Evolutionary conservation across 2,888 invertebrate species (phyloP).

Genomic region (Xestia rhomboidea): DNA sequence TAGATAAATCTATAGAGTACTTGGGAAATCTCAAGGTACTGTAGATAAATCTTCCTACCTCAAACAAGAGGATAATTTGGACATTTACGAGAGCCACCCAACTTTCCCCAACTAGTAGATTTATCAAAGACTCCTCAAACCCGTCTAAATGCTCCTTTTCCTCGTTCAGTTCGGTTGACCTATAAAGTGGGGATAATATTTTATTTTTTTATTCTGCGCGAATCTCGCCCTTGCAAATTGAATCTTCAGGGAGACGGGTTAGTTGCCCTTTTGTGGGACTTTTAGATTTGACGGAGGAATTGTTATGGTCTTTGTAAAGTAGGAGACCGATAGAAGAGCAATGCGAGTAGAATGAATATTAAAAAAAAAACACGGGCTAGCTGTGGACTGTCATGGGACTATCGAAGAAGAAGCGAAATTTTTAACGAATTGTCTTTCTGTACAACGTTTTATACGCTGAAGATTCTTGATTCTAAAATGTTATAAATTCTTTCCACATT

Average conservation of each 20-base stretch:
- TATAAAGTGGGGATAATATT: constrained; percentile 63
- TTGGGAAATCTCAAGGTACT: not conserved
- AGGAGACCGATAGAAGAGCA: not conserved
- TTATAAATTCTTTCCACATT: not conserved
- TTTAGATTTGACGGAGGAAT: constrained; percentile 52
- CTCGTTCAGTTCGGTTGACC: constrained; percentile 47
- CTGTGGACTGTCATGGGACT: not conserved
- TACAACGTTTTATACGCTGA: not conserved
- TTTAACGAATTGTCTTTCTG: not conserved
- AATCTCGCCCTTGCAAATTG: constrained; percentile 72
- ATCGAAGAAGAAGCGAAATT: not conserved
- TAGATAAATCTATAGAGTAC: no score
- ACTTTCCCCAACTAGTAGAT: constrained; percentile 20
- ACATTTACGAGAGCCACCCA: constrained; percentile 6
- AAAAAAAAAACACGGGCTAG: not conserved
- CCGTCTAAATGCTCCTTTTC: constrained; percentile 22
- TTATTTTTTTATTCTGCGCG: constrained; percentile 68
- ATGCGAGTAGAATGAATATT: not conserved
- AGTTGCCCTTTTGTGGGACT: constrained; percentile 59
- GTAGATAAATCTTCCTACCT: not conserved
- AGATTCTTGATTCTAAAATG: not conserved
- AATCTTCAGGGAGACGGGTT: constrained; percentile 70
- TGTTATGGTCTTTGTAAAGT: no score
- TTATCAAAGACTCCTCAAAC: constrained; percentile 39
- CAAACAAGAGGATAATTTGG: constrained; percentile 5